Base-by-base conservation (phyloP, 2,888 invertebrate genomes). In the Pantelozetes paolii region DNA sequence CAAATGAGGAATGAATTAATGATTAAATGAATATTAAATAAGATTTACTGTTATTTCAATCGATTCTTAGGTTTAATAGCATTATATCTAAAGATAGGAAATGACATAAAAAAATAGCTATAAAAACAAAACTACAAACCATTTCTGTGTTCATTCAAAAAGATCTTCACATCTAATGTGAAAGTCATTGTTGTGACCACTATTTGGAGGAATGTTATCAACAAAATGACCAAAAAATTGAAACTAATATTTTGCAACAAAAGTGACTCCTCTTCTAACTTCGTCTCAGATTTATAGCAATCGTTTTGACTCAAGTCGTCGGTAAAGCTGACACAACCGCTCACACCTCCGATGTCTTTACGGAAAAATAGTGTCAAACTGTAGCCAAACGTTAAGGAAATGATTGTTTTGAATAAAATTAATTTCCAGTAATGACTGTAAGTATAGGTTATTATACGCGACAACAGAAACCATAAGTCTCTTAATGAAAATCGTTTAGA, bases 91-190 rank as follows among this genome's bases (percentile, higher is more conserved):
- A n/a, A n/a, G n/a, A n/a, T n/a, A n/a, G n/a, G n/a, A n/a, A n/a
- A n/a, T n/a, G n/a, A n/a, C n/a, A n/a, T n/a, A n/a, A n/a, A n/a
- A n/a, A n/a, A n/a, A n/a, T n/a, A n/a, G n/a, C n/a, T n/a, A n/a
- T n/a, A 48, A 20, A 40, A 20, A n/a, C 45, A 11, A 67, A 67
- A 32, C 13, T 36, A 72, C 54, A 30, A 26, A 73, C 73, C 73
- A 70, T 73, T 73, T 48, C 73, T 67, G 42, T 73, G 73, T 70
- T 73, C 73, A 50, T 73, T 73, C 18, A 69, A 23, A 23, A 73
- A 73, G 15, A 73, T 54, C 32, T 69, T 69, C 11, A 64, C 42
- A 28, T 73, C 73, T 9, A 36, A 40, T 11, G 54, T 30, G 48
- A 73, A 70, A 15, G 69, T 64, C 48, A 73, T 48, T 15, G 67